phyloP scores from a whole-genome alignment of 1,140 invertebrate genomes.

The Sminthurinus signatus region DNA sequence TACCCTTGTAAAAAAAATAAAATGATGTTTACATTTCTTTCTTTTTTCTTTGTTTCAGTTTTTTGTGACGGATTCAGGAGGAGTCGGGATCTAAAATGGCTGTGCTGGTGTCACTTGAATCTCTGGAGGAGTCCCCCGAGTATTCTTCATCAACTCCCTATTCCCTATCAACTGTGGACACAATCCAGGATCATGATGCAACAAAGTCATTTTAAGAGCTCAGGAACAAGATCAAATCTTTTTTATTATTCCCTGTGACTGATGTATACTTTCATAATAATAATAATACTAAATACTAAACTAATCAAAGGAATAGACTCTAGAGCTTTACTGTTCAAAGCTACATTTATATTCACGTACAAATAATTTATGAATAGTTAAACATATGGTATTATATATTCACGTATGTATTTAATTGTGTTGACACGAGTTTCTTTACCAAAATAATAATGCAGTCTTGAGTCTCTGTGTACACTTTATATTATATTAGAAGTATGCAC shows the following conservation, averaged over 20 bases:
- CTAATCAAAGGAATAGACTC: neutral
- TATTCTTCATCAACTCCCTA: conserved; percentile 38
- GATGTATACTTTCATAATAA: no score
- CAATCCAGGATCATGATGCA: conserved; percentile 34
- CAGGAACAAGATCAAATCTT: conserved; percentile 22
- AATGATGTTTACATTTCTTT: no score
- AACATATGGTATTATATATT: no score
- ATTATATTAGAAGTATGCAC: no score
- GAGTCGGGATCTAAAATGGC: conserved; percentile 34
- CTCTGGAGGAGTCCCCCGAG: conserved; percentile 26
- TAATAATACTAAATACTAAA: no score
- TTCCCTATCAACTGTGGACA: conserved; percentile 38
- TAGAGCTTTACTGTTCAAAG: neutral
- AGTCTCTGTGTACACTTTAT: no score
- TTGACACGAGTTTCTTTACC: no score
- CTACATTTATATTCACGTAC: neutral
- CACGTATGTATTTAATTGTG: neutral
- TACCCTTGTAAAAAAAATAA: no score
- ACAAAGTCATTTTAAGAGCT: conserved; percentile 25
- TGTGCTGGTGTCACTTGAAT: conserved; percentile 34
- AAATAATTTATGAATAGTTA: no score
- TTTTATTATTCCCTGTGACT: neutral
- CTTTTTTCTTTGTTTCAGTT: no score
- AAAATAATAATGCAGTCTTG: no score
- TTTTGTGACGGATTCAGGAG: conserved; percentile 25